A percentile compares a stretch with the other conserved stretches of the same genome.
phyloP scores from a whole-genome alignment of 2,113 vertebrate genomes.

The Ceratotherium simum region DNA sequence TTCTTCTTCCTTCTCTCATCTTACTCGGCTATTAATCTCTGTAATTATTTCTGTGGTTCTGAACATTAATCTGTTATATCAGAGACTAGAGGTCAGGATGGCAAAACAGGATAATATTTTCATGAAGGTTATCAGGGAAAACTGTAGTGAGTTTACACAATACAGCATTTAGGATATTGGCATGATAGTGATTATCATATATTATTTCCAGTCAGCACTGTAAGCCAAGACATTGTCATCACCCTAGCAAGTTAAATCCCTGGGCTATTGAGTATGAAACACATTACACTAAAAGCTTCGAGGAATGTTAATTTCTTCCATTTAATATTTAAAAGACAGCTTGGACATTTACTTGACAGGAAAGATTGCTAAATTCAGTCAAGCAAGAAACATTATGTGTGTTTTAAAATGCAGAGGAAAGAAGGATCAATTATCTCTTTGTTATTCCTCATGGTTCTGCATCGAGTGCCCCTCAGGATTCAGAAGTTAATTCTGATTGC shows the following conservation, averaged over 20 bases:
- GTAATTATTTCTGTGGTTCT: neutral
- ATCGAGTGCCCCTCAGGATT: neutral
- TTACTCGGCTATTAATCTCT: neutral
- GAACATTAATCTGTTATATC: slow-evolving; percentile 5
- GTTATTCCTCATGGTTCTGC: neutral
- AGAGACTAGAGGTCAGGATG: neutral
- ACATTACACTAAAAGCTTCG: neutral
- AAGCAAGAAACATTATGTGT: slow-evolving; percentile 49
- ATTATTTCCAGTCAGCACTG: neutral
- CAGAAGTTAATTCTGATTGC: neutral
- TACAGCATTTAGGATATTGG: neutral
- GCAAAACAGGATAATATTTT: neutral
- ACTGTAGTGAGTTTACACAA: neutral
- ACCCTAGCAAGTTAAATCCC: neutral
- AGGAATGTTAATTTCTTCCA: slow-evolving; percentile 52
- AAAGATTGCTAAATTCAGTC: slow-evolving; percentile 47
- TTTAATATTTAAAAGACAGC: slow-evolving; percentile 54
- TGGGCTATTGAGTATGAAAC: neutral
- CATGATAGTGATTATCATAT: neutral
- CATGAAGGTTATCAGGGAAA: neutral
- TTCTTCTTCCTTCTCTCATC: neutral
- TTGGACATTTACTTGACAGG: slow-evolving; percentile 26
- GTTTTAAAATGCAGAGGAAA: slow-evolving; percentile 43
- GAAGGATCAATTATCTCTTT: neutral
- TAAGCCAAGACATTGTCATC: neutral